Evolutionary conservation across 2,888 invertebrate genomes (phyloP), one percentile per base, ranked within the genome.

Genomic region (Heteromurus nitidus): DNA sequence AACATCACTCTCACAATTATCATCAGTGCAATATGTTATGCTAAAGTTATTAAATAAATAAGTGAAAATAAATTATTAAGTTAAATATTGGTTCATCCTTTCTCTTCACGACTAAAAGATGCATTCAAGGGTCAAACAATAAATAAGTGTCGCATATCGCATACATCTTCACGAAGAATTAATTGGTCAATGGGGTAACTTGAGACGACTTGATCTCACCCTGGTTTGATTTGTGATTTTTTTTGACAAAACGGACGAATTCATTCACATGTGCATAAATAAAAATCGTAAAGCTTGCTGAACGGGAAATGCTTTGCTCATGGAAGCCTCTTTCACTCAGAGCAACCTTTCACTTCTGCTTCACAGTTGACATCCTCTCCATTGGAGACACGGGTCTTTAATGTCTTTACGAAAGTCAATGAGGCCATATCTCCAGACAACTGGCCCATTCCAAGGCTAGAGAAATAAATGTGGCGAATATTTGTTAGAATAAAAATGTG

Each of bases 341-440:
- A 26, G 64, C 80, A 81, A 7, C 74, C 80, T 53, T 74, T 53
- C n/a, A 85, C 82, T 55, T 86, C 82, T 68, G 82, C 82, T 67
- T 84, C 83, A 77, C 87, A 87, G 72, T 87, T 81, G 13, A 87
- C 85, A 68, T 86, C 84, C 65, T 86, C 86, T 0, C 87, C 87
- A 36, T 83, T 83, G 3, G 73, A 72, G 30, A 86, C 80, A 28
- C 84, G 75, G 9, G 44, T 67, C 68, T 86, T 83, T 74, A 87
- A 83, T n/a, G 85, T 83, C 53, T 82, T 82, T 22, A 86, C 74
- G 53, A 85, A 85, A 24, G 77, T 72, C 24, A 75, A 72, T 30
- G 84, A 72, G 5, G 77, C 58, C 44, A 44, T 81, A 31, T 86
- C 86, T 47, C 85, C 85, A n/a, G 83, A 77, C 44, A 86, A 74